Percentiles rank a stretch among this genome's conserved stretches.
These are phyloP conservation scores for Athalia circularis DNA, from an alignment of 2,888 invertebrate species.

Conservation along the genomic window DNA sequence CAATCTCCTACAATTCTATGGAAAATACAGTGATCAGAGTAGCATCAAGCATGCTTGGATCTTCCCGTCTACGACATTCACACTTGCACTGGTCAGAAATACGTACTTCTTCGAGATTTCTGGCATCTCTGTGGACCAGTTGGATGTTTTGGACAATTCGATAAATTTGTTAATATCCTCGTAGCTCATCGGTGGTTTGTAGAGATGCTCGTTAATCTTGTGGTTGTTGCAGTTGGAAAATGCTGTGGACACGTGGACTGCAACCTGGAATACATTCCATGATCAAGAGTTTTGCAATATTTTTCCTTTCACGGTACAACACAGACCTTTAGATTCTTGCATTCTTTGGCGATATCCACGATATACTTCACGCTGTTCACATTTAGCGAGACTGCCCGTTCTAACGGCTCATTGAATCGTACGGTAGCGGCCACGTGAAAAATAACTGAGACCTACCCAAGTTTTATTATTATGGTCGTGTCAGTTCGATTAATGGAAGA, in stretches of 20 bases:
- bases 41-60: not conserved
- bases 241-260: slow-evolving; percentile 46
- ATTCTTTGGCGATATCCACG: slow-evolving; percentile 49
- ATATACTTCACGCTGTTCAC: slow-evolving; percentile 49
- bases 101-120: slow-evolving; percentile 76
- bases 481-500: too few relatives aligned
- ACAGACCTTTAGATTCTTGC: slow-evolving; percentile 51
- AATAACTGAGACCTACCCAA: slow-evolving; percentile 51
- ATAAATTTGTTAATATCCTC: slow-evolving; percentile 73
- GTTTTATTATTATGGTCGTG: not conserved
- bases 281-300: too few relatives aligned
- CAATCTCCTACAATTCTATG: slow-evolving; percentile 73
- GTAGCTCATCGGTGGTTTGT: slow-evolving; percentile 76
- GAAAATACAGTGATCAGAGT: too few relatives aligned
- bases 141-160: slow-evolving; percentile 54
- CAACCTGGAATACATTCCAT: slow-evolving; percentile 32
- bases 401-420: slow-evolving; percentile 50
- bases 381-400: slow-evolving; percentile 47
- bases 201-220: slow-evolving; percentile 80
- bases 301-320: not conserved
- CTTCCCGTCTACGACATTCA: not conserved
- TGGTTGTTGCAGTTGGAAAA: slow-evolving; percentile 66
- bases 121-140: slow-evolving; percentile 69
- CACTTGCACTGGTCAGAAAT: not conserved
- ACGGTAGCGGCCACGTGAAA: slow-evolving; percentile 53